Conservation (phyloP, 1,140 invertebrate species). For the Diabrotica undecimpunctata region DNA sequence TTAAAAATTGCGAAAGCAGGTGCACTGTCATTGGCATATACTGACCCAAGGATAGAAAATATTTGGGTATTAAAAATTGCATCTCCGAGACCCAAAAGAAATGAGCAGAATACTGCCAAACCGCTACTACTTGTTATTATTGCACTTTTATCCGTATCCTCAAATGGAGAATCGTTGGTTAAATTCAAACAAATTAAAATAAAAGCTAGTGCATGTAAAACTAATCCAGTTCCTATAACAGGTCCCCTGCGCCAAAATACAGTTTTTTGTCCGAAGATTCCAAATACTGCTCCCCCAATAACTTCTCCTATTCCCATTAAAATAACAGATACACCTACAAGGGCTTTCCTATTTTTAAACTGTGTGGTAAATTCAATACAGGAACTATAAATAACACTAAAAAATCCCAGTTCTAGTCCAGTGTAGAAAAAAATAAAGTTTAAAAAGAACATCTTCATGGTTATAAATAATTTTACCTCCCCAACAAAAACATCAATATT, state of each 20-base stretch:
- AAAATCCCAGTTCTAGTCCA: conserved; percentile 88
- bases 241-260: conserved; percentile 79
- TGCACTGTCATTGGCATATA: conserved; percentile 82
- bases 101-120: conserved; percentile 84
- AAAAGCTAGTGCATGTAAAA: conserved; percentile 76
- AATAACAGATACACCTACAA: conserved; percentile 89
- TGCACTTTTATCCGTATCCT: conserved; percentile 55
- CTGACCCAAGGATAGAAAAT: conserved; percentile 83
- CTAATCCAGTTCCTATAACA: conserved; percentile 79
- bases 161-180: conserved; percentile 72
- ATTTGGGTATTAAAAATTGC: conserved; percentile 96
- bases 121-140: conserved; percentile 57
- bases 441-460: conserved; percentile 80
- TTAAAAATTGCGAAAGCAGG: conserved; percentile 95
- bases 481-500: conserved; percentile 67
- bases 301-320: conserved; percentile 93
- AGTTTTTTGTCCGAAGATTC: conserved; percentile 84
- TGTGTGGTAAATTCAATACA: conserved; percentile 78
- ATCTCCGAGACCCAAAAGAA: conserved; percentile 91
- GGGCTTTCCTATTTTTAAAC: conserved; percentile 73
- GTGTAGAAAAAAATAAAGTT: conserved; percentile 87
- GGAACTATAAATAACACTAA: conserved; percentile 91
- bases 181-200: conserved; percentile 84
- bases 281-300: conserved; percentile 69
- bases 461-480: conserved; percentile 72